Evolutionary conservation across 2,797 vertebrate species (phyloP), one percentile per base, ranked within the genome.

Genomic region (Meriones psammophilus): DNA sequence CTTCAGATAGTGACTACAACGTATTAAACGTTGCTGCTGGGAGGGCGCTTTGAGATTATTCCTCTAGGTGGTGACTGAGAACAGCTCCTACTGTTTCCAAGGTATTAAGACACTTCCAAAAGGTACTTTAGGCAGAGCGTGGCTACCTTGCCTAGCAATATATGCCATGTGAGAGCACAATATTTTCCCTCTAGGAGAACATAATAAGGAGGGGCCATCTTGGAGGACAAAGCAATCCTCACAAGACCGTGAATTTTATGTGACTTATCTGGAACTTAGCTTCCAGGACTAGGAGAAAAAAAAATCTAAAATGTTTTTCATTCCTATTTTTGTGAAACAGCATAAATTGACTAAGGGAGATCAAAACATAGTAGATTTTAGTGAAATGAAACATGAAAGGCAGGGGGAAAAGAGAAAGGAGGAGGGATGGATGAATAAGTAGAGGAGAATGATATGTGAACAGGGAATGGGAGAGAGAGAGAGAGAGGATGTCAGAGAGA

Each of bases 391-490:
- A 79, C 9, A 74, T 46, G 42, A 30, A 3, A 8, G 7, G 12
- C 22, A 78, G 24, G 8, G 33, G 36, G 17, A 50, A 33, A 18
- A 42, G 50, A 88, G 14, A 56, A 39, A 64, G n/a, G 22, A 26
- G 24, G 26, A 4, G 8, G 4, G 50, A 12, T 14, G 22, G 36
- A 3, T 30, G 26, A 1, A 28, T 12, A 28, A 2, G 36, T 13
- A 14, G 14, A 0, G 2, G 24, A 39, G 30, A 6, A 6, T 2
- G 62, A n/a, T 26, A 10, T 5, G 10, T 36, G 20, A n/a, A 8
- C 10, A 36, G 22, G 24, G 10, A n/a, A 24, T n/a, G 1, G 20
- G 24, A 36, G 4, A n/a, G 15, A 46, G 17, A 39, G 1, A 9
- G 39, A 62, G 4, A 62, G 18, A 14, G 4, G 71, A 26, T 36